These are phyloP conservation scores for Galaxias olidus DNA, from an alignment of 2,797 vertebrate genomes.

Conservation along the genomic window DNA sequence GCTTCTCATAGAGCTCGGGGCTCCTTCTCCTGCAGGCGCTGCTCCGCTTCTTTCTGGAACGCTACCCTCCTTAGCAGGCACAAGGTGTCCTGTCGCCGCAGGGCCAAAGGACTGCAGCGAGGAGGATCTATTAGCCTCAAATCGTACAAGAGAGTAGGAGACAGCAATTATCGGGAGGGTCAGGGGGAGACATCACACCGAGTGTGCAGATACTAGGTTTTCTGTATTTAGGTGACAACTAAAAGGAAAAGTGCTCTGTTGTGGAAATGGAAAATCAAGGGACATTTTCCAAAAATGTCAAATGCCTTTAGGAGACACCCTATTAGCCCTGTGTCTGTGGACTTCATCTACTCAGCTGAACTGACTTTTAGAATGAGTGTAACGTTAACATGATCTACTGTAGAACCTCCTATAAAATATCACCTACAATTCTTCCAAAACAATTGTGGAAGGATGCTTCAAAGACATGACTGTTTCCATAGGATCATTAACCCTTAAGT, in stretches of 20 bases:
- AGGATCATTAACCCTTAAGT: slow-evolving; percentile 78
- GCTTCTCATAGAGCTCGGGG: slow-evolving; percentile 77
- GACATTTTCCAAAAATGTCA: slow-evolving; percentile 52
- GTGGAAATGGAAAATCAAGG: slow-evolving; percentile 56
- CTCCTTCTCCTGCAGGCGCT: slow-evolving; percentile 79
- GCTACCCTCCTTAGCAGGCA: slow-evolving; percentile 77
- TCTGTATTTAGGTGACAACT: slow-evolving; percentile 41
- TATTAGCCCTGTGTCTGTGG: slow-evolving; percentile 66
- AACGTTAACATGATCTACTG: slow-evolving; percentile 71
- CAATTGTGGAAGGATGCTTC: slow-evolving; percentile 70
- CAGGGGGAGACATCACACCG: slow-evolving; percentile 68
- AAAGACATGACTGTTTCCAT: slow-evolving; percentile 77
- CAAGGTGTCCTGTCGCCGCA: slow-evolving; percentile 76
- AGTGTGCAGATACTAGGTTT: slow-evolving; percentile 75
- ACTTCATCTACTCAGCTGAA: slow-evolving; percentile 59
- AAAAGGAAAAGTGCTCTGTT: slow-evolving; percentile 52
- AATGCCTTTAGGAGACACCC: slow-evolving; percentile 46
- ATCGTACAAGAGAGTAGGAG: slow-evolving; percentile 66
- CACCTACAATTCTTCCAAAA: slow-evolving; percentile 69
- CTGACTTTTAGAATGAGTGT: slow-evolving; percentile 72
- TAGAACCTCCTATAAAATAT: slow-evolving; percentile 70
- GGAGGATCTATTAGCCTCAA: slow-evolving; percentile 68
- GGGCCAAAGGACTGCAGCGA: slow-evolving; percentile 68
- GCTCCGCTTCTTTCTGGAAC: slow-evolving; percentile 80
- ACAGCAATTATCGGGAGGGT: slow-evolving; percentile 63